These are phyloP conservation scores for Apoderus coryli DNA, from an alignment of 2,888 invertebrate species.

Conservation along the genomic window DNA sequence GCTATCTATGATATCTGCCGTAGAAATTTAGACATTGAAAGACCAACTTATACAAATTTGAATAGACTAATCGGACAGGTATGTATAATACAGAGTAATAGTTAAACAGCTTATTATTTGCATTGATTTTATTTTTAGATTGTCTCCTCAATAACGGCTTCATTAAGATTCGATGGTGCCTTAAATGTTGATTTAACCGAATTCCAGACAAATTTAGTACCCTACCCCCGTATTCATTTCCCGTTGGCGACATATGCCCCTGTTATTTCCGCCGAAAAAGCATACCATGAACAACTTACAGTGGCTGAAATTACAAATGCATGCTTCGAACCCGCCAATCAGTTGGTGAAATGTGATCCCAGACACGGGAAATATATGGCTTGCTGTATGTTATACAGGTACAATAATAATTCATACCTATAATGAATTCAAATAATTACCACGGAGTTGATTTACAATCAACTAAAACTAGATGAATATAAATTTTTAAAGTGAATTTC, in stretches of 20 bases:
- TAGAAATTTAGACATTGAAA: constrained; percentile 70
- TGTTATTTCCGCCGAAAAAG: constrained; percentile 84
- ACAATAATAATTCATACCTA: too few species aligned
- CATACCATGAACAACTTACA: constrained; percentile 81
- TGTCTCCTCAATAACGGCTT: constrained; percentile 86
- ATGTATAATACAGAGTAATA: not conserved
- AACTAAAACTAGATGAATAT: too few species aligned
- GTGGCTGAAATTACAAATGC: constrained; percentile 89
- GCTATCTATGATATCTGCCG: constrained; percentile 82
- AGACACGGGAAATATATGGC: constrained; percentile 88
- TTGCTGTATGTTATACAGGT: constrained; percentile 81
- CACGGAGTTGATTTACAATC: too few species aligned
- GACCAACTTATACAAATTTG: constrained; percentile 74
- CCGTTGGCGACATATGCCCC: constrained; percentile 85
- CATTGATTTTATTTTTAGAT: constrained; percentile 40
- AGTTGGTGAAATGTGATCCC: constrained; percentile 88
- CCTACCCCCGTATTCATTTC: constrained; percentile 91
- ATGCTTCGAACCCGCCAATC: constrained; percentile 90
- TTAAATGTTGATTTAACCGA: constrained; percentile 87
- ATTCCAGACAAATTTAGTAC: constrained; percentile 87
- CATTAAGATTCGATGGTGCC: constrained; percentile 81
- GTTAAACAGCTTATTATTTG: constrained; percentile 15
- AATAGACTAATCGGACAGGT: constrained; percentile 71
- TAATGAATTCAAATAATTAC: too few species aligned
- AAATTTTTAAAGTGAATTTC: too few species aligned